A percentile compares a stretch with the other conserved stretches of the same genome.
phyloP scores from a whole-genome alignment of 2,797 vertebrate genomes.

The Lerista edwardsae region DNA sequence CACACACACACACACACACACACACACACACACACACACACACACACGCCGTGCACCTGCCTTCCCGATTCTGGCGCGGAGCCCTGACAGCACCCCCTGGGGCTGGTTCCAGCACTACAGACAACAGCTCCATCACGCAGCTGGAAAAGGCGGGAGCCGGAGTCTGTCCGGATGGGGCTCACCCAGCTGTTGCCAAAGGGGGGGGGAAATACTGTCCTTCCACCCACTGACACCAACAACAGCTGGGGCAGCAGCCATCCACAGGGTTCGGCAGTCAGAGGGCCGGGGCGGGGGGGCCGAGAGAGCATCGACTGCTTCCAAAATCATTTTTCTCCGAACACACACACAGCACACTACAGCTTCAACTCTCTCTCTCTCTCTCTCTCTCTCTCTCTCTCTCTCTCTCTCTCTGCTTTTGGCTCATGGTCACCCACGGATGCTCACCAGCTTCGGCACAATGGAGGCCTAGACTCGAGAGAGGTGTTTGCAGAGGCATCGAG shows the following conservation, averaged over 20 bases:
- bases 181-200: slow-evolving; percentile 54
- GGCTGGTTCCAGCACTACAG: slow-evolving; percentile 1
- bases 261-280: not conserved
- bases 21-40: too few species aligned
- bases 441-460: too few species aligned
- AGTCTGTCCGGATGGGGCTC: slow-evolving; percentile 14
- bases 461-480: too few species aligned
- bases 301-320: not conserved
- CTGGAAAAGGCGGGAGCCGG: not conserved
- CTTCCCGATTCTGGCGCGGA: not conserved
- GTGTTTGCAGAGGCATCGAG: too few species aligned
- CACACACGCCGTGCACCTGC: too few species aligned
- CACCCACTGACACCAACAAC: not conserved
- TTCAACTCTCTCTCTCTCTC: too few species aligned
- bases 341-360: not conserved
- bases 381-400: too few species aligned
- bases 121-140: not conserved
- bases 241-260: not conserved
- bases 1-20: too few species aligned
- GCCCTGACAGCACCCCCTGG: slow-evolving; percentile 21
- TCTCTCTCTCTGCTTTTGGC: not conserved
- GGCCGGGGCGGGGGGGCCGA: too few species aligned
- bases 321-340: not conserved
- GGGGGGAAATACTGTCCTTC: not conserved
- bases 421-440: not conserved